Evolutionary conservation across 2,888 invertebrate species (phyloP), one percentile per base, ranked within the genome.

Genomic region (Unio delphinus): DNA sequence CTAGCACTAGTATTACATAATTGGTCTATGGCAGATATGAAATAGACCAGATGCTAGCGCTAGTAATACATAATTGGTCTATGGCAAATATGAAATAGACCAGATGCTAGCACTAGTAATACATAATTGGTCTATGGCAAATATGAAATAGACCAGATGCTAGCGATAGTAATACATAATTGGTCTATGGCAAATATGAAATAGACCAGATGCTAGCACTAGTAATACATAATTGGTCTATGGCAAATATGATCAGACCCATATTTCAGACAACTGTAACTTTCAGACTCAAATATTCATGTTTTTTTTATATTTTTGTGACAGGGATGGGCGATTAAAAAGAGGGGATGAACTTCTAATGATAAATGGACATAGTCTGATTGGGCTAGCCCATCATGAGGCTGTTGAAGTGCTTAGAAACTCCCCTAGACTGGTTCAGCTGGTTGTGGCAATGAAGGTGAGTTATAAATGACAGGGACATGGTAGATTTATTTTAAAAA

Each of bases 261-360:
- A 55, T 54, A 64, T 54, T 4, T 54, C 11, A 45, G 18, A 30
- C 54, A 4, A 8, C 64, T 64, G 8, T 64, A 34, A 45, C 11
- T 45, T 45, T 23, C 23, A 34, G 64, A 7, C 23, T 20, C 54
- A 20, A 45, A 45, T 18, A 54, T 45, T 45, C 8, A 45, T 45
- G 34, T 11, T 34, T 34, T 64, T n/a, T 45, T 60, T 57, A 30
- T 34, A 30, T 57, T 57, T 66, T 74, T 34, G n/a, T 70, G 68
- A n/a, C 80, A 87, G 87, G 68, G 85, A 87, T 79, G 97, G 97
- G 8, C 92, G 94, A 67, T 92, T 97, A 64, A 94, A 95, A 89
- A 94, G 95, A 86, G 96, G 97, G 23, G 96, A 96, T 87, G 94
- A 95, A 89, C 94, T 98, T 76, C 91, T 95, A 81, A 95, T 95